Evolutionary conservation across 2,113 vertebrate species (phyloP).

Genomic region (Amblyopsis rosae): DNA sequence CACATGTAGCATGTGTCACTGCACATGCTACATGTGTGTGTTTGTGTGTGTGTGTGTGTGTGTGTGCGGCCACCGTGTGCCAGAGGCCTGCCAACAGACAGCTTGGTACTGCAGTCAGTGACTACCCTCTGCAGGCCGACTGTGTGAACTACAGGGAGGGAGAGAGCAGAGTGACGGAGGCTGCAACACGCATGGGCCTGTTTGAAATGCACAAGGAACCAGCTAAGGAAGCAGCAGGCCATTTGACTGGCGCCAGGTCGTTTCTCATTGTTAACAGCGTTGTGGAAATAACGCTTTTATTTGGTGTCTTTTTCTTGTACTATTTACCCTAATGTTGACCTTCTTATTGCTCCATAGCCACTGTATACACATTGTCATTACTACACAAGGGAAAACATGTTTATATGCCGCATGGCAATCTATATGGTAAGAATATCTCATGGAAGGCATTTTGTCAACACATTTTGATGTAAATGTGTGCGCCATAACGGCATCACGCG

Average conservation of each 20-base stretch:
- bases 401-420: constrained; percentile 21
- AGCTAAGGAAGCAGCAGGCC: background rate
- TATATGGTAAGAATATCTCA: constrained; percentile 35
- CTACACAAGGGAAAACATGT: constrained; percentile 42
- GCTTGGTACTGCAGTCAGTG: constrained; percentile 59
- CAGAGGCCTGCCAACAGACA: constrained; percentile 8
- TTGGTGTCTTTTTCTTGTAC: constrained; percentile 44
- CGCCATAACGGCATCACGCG: background rate
- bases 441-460: constrained; percentile 40
- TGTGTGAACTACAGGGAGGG: constrained; percentile 43
- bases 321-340: constrained; percentile 55
- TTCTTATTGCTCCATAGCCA: constrained; percentile 32
- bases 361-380: constrained; percentile 28
- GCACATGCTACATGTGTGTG: too few relatives aligned
- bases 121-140: constrained; percentile 78
- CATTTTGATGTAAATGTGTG: constrained; percentile 45
- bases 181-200: constrained; percentile 1
- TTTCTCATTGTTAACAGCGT: constrained; percentile 35
- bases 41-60: constrained; percentile 2
- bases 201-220: background rate
- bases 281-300: constrained; percentile 18
- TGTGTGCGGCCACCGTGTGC: constrained; percentile 1
- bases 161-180: constrained; percentile 5
- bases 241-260: constrained; percentile 28
- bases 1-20: constrained; percentile 2